Percentiles rank a stretch among this genome's conserved stretches.
Conservation (phyloP, 2,888 invertebrate genomes). For the Lasioglossum marginatum region DNA sequence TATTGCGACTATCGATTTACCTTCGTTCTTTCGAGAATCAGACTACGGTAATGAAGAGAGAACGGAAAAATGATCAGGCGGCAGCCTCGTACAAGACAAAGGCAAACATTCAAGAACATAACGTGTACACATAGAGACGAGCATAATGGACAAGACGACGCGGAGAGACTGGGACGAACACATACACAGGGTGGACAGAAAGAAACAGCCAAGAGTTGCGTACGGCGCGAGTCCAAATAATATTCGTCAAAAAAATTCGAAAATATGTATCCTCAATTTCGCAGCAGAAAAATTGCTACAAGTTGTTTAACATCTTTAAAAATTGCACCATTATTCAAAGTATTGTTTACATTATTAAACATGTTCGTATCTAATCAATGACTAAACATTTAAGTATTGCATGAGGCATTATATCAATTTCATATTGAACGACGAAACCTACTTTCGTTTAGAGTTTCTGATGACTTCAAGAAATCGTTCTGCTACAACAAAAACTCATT, state of each 20-base stretch:
- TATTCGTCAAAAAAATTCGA: not conserved
- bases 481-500: no score
- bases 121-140: slow-evolving; percentile 49
- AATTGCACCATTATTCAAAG: no score
- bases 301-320: no score
- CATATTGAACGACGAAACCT: no score
- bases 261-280: no score
- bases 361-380: no score
- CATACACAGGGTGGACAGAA: slow-evolving; percentile 26
- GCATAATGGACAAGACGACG: slow-evolving; percentile 48
- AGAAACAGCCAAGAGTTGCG: slow-evolving; percentile 27
- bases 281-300: no score
- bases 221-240: slow-evolving; percentile 22
- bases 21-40: not conserved
- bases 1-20: not conserved
- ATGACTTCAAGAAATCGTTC: no score
- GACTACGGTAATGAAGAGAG: slow-evolving; percentile 62
- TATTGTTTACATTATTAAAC: no score
- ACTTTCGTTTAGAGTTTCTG: no score
- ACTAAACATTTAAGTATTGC: no score
- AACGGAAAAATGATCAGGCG: slow-evolving; percentile 74
- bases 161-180: slow-evolving; percentile 33
- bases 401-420: no score
- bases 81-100: slow-evolving; percentile 65
- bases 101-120: slow-evolving; percentile 66